Conservation (phyloP, 2,113 vertebrate species). For the Proteles cristata region DNA sequence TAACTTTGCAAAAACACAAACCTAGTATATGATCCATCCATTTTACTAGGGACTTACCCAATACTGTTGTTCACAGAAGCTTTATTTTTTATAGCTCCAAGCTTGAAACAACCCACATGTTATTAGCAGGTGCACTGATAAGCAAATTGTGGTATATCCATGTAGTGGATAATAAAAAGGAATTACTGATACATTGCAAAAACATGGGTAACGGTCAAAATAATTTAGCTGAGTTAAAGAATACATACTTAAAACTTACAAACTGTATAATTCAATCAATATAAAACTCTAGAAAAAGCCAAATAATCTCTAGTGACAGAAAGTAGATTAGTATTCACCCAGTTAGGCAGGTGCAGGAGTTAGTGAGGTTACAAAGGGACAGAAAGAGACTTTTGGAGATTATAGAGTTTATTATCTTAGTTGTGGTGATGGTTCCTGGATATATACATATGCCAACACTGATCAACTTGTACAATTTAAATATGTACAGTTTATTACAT, state of each 20-base stretch:
- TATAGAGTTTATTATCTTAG: not conserved
- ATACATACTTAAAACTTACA: not conserved
- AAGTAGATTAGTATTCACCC: slow-evolving; percentile 6
- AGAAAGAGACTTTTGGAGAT: not conserved
- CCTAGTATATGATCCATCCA: not conserved
- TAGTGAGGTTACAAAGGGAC: not conserved
- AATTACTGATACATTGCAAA: not conserved
- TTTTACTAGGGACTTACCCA: not conserved
- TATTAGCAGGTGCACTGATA: not conserved
- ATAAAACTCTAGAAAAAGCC: not conserved
- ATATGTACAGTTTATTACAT: not conserved
- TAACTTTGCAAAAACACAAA: not conserved
- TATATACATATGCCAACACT: not conserved
- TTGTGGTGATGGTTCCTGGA: not conserved
- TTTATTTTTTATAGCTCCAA: not conserved
- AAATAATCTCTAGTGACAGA: not conserved
- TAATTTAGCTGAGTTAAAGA: not conserved
- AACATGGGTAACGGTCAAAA: not conserved
- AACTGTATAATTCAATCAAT: not conserved
- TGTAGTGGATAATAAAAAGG: not conserved
- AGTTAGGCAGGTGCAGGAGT: not conserved
- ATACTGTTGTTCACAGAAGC: not conserved
- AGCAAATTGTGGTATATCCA: not conserved
- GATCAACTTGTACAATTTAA: not conserved
- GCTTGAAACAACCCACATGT: not conserved